Evolutionary conservation across 2,888 invertebrate species (phyloP).

Genomic region (Oithona nana): DNA sequence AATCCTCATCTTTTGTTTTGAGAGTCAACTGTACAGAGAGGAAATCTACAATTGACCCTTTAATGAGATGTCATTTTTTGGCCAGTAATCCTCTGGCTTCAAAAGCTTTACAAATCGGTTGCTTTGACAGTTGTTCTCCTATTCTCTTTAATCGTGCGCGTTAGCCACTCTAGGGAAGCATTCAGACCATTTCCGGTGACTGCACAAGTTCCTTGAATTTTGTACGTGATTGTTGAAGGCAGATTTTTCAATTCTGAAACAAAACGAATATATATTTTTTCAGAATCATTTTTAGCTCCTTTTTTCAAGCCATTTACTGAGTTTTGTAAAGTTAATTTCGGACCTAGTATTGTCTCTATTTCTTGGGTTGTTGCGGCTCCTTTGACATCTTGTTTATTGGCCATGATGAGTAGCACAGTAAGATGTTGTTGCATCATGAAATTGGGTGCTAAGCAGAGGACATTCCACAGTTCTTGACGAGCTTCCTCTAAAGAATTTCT

Average conservation of each 20-base stretch:
- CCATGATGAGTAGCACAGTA: constrained; percentile 2
- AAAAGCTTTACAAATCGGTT: background rate
- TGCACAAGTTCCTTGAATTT: background rate
- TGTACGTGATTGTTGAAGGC: background rate
- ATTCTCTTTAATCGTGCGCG: background rate
- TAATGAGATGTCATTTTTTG: background rate
- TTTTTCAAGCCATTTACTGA: too few species aligned
- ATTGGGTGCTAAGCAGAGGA: constrained; percentile 37
- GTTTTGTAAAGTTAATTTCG: too few species aligned
- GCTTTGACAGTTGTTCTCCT: background rate
- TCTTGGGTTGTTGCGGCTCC: background rate
- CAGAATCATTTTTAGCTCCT: too few species aligned
- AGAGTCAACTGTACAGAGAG: too few species aligned
- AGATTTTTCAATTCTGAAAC: background rate
- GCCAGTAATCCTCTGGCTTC: background rate
- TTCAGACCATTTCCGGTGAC: background rate
- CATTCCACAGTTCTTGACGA: constrained; percentile 67
- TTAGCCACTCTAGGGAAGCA: background rate
- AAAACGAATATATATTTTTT: too few species aligned
- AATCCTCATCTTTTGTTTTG: too few species aligned
- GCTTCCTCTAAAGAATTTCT: constrained; percentile 83
- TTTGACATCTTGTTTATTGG: constrained; percentile 9
- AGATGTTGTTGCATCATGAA: background rate
- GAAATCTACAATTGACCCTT: background rate
- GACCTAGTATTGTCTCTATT: background rate